These are phyloP conservation scores for Eumeta japonica DNA, from an alignment of 1,140 invertebrate genomes.

Conservation along the genomic window DNA sequence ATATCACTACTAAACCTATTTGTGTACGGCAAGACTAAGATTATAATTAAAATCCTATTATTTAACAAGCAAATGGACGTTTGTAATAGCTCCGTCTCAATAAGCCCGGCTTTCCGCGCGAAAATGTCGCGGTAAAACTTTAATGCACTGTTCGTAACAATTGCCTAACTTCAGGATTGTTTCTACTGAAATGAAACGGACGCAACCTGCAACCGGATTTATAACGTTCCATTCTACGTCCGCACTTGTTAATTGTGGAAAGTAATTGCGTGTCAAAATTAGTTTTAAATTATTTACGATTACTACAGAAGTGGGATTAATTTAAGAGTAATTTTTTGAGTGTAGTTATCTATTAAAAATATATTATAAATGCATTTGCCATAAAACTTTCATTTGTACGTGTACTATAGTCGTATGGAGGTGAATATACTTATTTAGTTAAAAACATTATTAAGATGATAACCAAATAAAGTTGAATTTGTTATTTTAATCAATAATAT, in stretches of 20 bases:
- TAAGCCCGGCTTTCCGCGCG: conserved; percentile 59
- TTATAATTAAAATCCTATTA: too few relatives aligned
- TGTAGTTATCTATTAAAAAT: not conserved
- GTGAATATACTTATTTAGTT: too few relatives aligned
- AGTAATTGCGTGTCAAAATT: not conserved
- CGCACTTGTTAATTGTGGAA: too few relatives aligned
- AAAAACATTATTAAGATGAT: too few relatives aligned
- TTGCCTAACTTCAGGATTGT: conserved; percentile 52
- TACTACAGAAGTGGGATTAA: too few relatives aligned
- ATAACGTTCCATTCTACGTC: conserved; percentile 22
- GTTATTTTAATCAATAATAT: not conserved
- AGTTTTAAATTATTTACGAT: not conserved
- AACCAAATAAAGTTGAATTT: too few relatives aligned
- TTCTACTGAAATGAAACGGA: conserved; percentile 45
- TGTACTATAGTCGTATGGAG: too few relatives aligned
- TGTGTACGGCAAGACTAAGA: too few relatives aligned
- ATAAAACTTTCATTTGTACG: too few relatives aligned
- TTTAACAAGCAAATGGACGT: too few relatives aligned
- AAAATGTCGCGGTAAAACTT: conserved; percentile 57
- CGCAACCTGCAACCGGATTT: conserved; percentile 23
- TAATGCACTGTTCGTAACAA: conserved; percentile 25
- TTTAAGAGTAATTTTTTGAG: not conserved
- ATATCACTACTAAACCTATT: too few relatives aligned
- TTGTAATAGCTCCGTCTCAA: too few relatives aligned
- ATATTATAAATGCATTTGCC: not conserved